Base-by-base conservation (phyloP, 2,113 vertebrate genomes). In the Heterotilapia buettikoferi region DNA sequence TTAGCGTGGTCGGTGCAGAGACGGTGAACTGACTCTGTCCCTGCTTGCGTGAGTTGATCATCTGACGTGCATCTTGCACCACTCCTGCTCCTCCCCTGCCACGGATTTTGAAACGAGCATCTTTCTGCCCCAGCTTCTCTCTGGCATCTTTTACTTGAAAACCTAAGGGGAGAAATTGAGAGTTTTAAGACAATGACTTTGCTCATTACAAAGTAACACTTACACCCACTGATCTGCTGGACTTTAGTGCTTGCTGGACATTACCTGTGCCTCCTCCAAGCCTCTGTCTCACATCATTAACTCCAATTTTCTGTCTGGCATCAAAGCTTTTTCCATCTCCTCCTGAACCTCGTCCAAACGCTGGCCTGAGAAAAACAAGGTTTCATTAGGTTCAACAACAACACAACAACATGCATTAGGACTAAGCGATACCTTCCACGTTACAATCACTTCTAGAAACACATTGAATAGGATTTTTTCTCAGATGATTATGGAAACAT, bases 21-120 rank as follows among this genome's bases (percentile, higher is more conserved):
- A 78, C 36, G 3, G 33, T 53, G 24, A 94, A 89, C 73, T 43
- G 90, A 84, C 76, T 92, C 68, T 86, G 94, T 21, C 87, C 92
- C 80, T 95, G 97, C 93, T 99, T 99, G 9, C 98, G 97, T 0
- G 98, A 99, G 95, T 99, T 99, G 56, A 99, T 95, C 97, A 97
- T 99, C 93, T 99, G 97, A 6, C 98, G 96, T 26, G 99, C 98
- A 84, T 99, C 99, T 91, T 98, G 98, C 36, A 97, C 84, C 4
- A 56, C 83, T 45, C 82, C 88, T 4, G 85, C 87, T 45, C 88
- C 95, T 24, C 94, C 97, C 91, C 97, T 95, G 24, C 98, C 97
- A 89, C 97, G 97, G 89, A 99, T 99, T 92, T 97, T 98, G 93
- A 99, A 98, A 24, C 98, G 97, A 21, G 98, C 98, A 5, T 99